Base-by-base conservation (phyloP, 2,113 vertebrate species). In the Paradisaea rubra region DNA sequence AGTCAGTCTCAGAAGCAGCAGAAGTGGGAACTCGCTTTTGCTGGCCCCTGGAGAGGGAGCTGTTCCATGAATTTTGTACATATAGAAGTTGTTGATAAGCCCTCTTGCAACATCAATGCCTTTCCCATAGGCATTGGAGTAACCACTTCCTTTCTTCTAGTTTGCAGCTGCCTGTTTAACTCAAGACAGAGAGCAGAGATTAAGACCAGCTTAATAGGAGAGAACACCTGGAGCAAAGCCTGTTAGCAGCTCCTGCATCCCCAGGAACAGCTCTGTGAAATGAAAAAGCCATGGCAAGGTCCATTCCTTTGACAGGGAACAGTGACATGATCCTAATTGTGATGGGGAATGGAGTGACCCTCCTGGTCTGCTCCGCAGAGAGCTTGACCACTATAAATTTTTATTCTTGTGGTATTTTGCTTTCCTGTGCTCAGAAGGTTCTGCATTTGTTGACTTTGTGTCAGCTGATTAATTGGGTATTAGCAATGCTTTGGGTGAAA, bases 81-180 rank as follows among this genome's bases (percentile, higher is more conserved):
- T 71, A n/a, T 65, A 95, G 86, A 86, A 96, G 88, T 86, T 95
- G 95, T 95, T 96, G 96, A 97, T 97, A 97, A 96, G 96, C 91
- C 28, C 79, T 89, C 76, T 93, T 96, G 95, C 94, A 95, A 95
- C 93, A 95, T 96, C 96, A 97, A 86, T 95, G 96, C 79, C 86
- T 95, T 94, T 96, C 96, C 95, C 95, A 95, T 65, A 92, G 97
- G 92, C 88, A 86, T 4, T 86, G 93, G 94, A 89, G 81, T 93
- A 96, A 96, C 97, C 82, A 95, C 92, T 96, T 97, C 97, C 95
- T 95, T 94, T 97, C 88, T 96, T 89, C 93, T 91, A 96, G 83
- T 96, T 95, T 96, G 94, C 97, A 97, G 94, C 95, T 97, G 97
- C 95, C 96, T 95, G 68, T 86, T 95, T 76, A 95, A 92, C 95